Conservation (phyloP, 64 coral and sea anemone genomes). For the Montipora efflorescens region DNA sequence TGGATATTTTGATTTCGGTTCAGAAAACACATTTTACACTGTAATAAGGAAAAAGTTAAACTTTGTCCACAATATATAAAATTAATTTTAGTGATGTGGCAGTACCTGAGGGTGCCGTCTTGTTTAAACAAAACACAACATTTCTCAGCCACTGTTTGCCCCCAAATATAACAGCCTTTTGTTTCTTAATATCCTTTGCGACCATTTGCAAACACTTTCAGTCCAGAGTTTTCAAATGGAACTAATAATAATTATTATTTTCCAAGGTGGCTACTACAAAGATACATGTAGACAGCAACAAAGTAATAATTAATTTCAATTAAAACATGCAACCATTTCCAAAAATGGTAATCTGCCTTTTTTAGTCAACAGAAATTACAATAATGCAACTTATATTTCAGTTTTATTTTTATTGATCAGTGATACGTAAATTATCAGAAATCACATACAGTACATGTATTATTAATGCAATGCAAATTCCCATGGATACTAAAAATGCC, state of each 20-base stretch:
- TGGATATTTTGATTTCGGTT: neutral
- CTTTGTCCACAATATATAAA: neutral
- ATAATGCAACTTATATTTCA: neutral
- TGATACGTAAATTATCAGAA: neutral
- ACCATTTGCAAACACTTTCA: neutral
- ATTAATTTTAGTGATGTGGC: neutral
- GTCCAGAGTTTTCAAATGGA: neutral
- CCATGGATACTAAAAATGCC: neutral
- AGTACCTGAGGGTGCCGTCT: neutral
- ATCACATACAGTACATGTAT: too few relatives aligned
- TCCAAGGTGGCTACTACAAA: neutral
- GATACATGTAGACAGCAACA: neutral
- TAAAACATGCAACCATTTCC: neutral
- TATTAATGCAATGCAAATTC: neutral
- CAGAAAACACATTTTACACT: neutral
- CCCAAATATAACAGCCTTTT: neutral
- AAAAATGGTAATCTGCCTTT: neutral
- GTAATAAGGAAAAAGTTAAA: neutral
- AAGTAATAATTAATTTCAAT: neutral
- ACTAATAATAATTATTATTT: neutral
- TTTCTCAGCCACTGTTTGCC: slow-evolving; percentile 20
- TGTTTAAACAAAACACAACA: slow-evolving; percentile 29
- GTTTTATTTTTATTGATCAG: neutral
- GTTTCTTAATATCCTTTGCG: slow-evolving; percentile 28
- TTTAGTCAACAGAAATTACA: neutral